Evolutionary conservation across 2,113 vertebrate species (phyloP), one percentile per base, ranked within the genome.

Genomic region (Paratilapia polleni): DNA sequence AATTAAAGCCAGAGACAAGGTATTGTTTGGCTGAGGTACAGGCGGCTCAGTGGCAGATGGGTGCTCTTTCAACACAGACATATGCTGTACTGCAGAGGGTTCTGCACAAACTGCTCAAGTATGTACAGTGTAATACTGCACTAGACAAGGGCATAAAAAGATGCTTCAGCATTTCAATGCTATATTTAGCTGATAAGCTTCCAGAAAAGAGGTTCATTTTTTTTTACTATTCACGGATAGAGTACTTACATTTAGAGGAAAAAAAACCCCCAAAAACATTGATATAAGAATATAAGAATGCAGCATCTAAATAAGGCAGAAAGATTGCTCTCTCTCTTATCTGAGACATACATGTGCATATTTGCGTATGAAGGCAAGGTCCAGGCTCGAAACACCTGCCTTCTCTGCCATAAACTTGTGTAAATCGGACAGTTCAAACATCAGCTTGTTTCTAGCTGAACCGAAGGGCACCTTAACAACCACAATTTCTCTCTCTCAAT

Each of bases 381-480:
- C 91, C 94, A 93, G 59, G 90, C 83, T 89, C 66, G 91, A 95
- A 96, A 96, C 97, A 98, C 96, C 96, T 98, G 97, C 95, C 93
- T 80, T 92, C 92, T 87, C 78, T 78, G 93, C 96, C 94, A 95
- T 82, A 94, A 95, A 95, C 78, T 74, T 92, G 89, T 87, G 91
- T 78, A 96, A 97, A 97, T 97, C 97, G 91, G 95, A 95, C 92
- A 96, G 96, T 96, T 97, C 97, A 99, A 98, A 98, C 93, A 98
- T 36, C 77, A 95, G 94, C 93, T 94, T 90, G 92, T 94, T 89
- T 96, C 93, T 56, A 38, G 95, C 95, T 95, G 89, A 90, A 81
- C 81, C 20, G n/a, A 85, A 41, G 93, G 95, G 95, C 95, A 41
- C 93, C 84, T 95, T 93, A 83, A 93, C 94, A 97, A 97, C 97